phyloP scores from a whole-genome alignment of 2,113 vertebrate species.

The Tetraodon nigroviridis region DNA sequence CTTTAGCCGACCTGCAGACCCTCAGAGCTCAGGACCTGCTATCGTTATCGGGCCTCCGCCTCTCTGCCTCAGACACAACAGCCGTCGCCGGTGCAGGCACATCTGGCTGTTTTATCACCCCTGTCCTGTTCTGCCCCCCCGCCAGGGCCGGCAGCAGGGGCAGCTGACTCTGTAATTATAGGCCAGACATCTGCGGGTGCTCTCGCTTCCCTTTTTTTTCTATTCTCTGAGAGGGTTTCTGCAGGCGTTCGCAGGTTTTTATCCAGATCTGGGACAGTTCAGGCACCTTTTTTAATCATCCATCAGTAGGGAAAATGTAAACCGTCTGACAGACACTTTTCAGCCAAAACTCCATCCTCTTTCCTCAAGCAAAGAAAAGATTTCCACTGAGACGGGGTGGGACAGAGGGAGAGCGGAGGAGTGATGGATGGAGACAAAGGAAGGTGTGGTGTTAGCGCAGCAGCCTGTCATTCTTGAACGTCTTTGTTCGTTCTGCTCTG shows the following conservation, averaged over 20 bases:
- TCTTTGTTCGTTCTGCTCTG: conserved; percentile 28
- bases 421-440: conserved; percentile 43
- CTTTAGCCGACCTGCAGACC: too few relatives aligned
- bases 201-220: conserved; percentile 59
- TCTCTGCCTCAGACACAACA: conserved; percentile 44
- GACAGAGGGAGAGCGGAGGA: conserved; percentile 14
- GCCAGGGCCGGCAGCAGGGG: conserved; percentile 36
- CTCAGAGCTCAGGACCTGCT: background rate
- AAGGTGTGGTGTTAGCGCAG: conserved; percentile 17
- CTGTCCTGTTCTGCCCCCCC: conserved; percentile 49
- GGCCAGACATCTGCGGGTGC: conserved; percentile 63
- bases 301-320: conserved; percentile 29
- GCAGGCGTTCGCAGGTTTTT: background rate
- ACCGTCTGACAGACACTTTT: conserved; percentile 36
- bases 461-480: conserved; percentile 2
- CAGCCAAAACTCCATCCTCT: conserved; percentile 40
- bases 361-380: conserved; percentile 59
- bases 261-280: background rate
- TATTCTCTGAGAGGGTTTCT: background rate
- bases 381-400: conserved; percentile 43
- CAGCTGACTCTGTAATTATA: conserved; percentile 59
- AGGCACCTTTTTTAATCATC: background rate
- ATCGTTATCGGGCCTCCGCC: conserved; percentile 16
- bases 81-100: conserved; percentile 30
- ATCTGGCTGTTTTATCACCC: conserved; percentile 69